These are phyloP conservation scores for Perca schrenkii DNA, from an alignment of 2,113 vertebrate species.

Conservation along the genomic window DNA sequence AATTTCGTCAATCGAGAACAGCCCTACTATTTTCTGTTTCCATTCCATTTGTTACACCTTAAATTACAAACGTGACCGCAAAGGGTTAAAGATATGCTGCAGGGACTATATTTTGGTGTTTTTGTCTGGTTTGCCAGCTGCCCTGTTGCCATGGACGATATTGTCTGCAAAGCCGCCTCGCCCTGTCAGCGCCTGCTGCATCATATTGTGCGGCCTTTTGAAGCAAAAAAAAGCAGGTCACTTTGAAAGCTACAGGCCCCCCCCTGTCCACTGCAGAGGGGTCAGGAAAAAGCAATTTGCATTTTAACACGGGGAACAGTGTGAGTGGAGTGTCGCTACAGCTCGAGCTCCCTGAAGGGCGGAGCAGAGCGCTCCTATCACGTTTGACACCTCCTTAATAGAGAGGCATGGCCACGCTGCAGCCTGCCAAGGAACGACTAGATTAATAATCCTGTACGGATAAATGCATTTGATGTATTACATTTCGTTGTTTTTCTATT, in stretches of 20 bases:
- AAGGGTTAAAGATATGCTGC: constrained; percentile 11
- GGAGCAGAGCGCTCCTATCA: constrained; percentile 48
- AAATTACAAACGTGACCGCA: not conserved
- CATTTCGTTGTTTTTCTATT: constrained; percentile 5
- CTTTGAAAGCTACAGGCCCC: constrained; percentile 53
- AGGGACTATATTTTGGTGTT: not conserved
- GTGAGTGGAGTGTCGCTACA: constrained; percentile 14
- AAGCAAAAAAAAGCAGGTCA: constrained; percentile 61
- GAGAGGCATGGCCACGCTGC: constrained; percentile 37
- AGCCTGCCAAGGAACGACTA: not conserved
- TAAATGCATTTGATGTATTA: constrained; percentile 18
- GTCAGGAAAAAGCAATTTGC: constrained; percentile 74
- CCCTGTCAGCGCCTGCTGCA: constrained; percentile 35
- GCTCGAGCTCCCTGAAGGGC: constrained; percentile 35
- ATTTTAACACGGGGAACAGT: constrained; percentile 32
- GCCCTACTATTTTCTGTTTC: not conserved
- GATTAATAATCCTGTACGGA: constrained; percentile 39
- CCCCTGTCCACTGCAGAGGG: constrained; percentile 27
- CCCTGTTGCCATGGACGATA: constrained; percentile 30
- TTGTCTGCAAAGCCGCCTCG: constrained; percentile 40
- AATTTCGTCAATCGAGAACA: no score
- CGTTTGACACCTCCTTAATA: constrained; percentile 65
- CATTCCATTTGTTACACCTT: not conserved
- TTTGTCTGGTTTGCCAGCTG: constrained; percentile 4
- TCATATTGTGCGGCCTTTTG: constrained; percentile 5